These are phyloP conservation scores for Todus mexicanus DNA, from an alignment of 2,797 vertebrate genomes.

Conservation along the genomic window DNA sequence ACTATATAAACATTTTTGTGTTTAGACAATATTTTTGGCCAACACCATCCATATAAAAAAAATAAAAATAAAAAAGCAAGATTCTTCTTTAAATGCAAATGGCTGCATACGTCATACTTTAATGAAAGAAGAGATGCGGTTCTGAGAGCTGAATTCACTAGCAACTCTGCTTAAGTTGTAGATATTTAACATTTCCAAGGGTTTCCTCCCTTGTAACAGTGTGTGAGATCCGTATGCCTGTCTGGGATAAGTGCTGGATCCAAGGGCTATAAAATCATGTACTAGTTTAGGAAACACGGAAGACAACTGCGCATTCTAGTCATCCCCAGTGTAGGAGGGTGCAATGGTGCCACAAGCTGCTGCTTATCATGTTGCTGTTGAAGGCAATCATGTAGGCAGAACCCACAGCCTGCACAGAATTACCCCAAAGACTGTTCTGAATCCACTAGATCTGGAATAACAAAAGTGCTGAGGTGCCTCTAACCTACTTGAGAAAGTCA, in stretches of 20 bases:
- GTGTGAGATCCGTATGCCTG: neutral
- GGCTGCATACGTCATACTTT: neutral
- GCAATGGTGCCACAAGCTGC: constrained; percentile 16
- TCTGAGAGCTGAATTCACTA: neutral
- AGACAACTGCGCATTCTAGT: constrained; percentile 56
- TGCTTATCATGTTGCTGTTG: constrained; percentile 19
- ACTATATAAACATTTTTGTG: neutral
- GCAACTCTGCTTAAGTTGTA: neutral
- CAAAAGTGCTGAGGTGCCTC: neutral
- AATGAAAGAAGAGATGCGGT: neutral
- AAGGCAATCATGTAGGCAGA: neutral
- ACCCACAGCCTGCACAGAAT: neutral
- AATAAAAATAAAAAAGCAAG: neutral
- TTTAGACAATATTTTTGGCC: neutral
- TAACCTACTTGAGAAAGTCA: neutral
- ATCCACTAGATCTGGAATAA: neutral
- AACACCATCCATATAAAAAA: neutral
- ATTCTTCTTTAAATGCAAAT: neutral
- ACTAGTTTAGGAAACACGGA: constrained; percentile 53
- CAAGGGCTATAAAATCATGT: constrained; percentile 11
- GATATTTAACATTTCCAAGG: neutral
- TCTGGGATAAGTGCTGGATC: neutral
- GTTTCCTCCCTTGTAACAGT: neutral
- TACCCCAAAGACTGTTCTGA: neutral
- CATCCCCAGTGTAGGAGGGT: constrained; percentile 29